Conservation (phyloP, 2,113 vertebrate species). For the Motacilla alba region DNA sequence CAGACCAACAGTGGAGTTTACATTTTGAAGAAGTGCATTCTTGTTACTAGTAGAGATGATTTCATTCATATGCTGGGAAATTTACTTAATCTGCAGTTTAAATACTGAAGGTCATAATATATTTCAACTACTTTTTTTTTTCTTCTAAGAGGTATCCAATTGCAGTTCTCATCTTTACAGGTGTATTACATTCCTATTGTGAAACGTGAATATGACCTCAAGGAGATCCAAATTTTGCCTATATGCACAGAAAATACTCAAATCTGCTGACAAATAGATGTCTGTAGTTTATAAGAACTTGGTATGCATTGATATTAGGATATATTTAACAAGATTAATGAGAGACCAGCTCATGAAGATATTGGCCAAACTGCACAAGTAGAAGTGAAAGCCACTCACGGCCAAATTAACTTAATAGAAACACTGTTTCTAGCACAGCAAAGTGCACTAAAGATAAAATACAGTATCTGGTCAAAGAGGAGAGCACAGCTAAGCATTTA, state of each 20-base stretch:
- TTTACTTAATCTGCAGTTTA: background rate
- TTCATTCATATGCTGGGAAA: background rate
- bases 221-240: background rate
- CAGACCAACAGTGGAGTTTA: background rate
- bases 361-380: background rate
- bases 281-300: background rate
- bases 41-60: background rate
- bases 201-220: background rate
- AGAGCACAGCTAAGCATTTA: background rate
- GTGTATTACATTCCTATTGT: background rate
- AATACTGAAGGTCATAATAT: background rate
- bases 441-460: background rate
- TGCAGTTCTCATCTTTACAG: background rate
- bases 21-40: background rate
- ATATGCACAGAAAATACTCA: background rate
- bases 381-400: background rate
- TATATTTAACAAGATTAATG: constrained; percentile 37
- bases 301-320: background rate
- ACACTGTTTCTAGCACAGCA: background rate
- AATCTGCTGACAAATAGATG: constrained; percentile 10
- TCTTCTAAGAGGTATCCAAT: background rate
- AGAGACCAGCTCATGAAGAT: background rate
- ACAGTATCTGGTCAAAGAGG: background rate
- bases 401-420: constrained; percentile 28
- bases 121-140: background rate